These are phyloP conservation scores for Psilopsiagon aurifrons DNA, from an alignment of 2,113 vertebrate genomes.

Conservation along the genomic window DNA sequence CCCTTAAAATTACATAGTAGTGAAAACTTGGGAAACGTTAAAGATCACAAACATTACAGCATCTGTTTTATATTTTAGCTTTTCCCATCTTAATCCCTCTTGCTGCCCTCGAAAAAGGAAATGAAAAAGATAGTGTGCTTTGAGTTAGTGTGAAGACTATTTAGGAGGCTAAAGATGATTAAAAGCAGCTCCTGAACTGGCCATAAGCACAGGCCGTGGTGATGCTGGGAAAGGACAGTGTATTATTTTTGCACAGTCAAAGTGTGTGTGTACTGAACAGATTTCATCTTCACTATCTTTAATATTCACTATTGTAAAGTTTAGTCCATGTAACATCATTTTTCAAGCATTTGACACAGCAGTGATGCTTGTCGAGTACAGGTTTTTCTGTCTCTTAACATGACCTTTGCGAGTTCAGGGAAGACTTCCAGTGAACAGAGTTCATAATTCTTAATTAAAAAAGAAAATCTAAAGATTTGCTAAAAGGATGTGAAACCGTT, in stretches of 20 bases:
- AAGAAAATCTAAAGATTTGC: not conserved
- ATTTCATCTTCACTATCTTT: not conserved
- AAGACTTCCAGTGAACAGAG: not conserved
- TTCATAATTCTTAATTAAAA: not conserved
- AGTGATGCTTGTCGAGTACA: not conserved
- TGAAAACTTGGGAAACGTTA: slow-evolving; percentile 40
- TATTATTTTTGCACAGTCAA: not conserved
- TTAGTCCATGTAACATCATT: not conserved
- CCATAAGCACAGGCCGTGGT: not conserved
- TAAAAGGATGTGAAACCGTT: not conserved
- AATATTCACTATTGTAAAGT: not conserved
- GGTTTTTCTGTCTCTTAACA: not conserved
- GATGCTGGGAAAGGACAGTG: not conserved
- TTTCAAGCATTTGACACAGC: not conserved
- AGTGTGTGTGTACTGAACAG: accelerated
- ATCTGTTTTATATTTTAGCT: slow-evolving; percentile 59
- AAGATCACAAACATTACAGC: slow-evolving; percentile 22
- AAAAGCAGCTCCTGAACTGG: not conserved
- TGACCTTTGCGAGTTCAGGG: not conserved
- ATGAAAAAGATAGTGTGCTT: not conserved
- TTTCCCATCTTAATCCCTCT: not conserved
- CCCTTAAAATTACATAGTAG: slow-evolving; percentile 68
- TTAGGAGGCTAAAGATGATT: not conserved
- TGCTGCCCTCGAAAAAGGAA: not conserved
- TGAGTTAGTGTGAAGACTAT: not conserved